Evolutionary conservation across 2,888 invertebrate genomes (phyloP).

Genomic region (Eilema griseolum): DNA sequence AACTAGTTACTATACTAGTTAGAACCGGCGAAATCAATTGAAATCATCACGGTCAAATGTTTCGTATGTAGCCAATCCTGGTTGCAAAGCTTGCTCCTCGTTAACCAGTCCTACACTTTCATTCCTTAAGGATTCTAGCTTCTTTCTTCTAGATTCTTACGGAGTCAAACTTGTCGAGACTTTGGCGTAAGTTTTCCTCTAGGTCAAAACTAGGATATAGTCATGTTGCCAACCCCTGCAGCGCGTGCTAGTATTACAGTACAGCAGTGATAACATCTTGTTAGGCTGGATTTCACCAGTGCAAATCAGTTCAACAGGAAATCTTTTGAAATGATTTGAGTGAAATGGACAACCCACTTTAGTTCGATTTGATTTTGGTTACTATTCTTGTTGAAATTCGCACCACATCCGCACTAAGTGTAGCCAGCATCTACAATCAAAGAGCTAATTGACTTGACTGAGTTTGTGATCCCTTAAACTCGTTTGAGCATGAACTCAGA

Average conservation of each 20-base stretch:
- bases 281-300: background rate
- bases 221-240: background rate
- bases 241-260: background rate
- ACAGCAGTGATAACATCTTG: background rate
- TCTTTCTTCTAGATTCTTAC: no score
- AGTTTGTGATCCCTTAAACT: background rate
- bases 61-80: background rate
- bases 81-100: background rate
- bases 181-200: no score
- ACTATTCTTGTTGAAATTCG: background rate
- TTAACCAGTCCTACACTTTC: background rate
- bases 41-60: background rate
- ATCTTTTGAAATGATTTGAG: no score
- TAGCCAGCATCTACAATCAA: no score
- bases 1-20: no score
- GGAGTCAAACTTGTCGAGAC: no score
- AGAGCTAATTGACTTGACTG: no score
- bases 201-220: no score
- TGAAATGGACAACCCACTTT: no score
- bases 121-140: background rate
- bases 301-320: background rate
- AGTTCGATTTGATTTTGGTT: background rate
- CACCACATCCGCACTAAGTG: no score
- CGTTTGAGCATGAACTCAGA: no score
- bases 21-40: no score